These are phyloP conservation scores for Melinopterus prodromus DNA, from an alignment of 2,888 invertebrate species.

Conservation along the genomic window DNA sequence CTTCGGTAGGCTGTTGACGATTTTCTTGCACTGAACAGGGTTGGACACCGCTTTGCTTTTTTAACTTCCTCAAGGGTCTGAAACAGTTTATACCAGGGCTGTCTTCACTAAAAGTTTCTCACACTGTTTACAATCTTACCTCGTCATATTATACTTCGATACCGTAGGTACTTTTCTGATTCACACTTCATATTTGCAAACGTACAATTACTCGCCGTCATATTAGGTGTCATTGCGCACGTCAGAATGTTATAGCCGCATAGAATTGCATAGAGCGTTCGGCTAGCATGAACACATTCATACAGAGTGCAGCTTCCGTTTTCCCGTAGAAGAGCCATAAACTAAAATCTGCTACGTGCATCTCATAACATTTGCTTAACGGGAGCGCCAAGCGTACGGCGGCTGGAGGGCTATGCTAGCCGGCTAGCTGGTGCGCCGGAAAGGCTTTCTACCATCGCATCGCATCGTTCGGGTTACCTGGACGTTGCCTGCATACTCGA, in stretches of 20 bases:
- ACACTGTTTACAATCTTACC: too few species aligned
- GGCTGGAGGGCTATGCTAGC: conserved; percentile 9
- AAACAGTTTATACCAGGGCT: too few species aligned
- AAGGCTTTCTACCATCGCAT: not conserved
- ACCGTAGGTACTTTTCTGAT: too few species aligned
- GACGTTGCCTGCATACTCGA: conserved; percentile 44
- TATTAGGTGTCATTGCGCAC: not conserved
- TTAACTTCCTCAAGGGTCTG: too few species aligned
- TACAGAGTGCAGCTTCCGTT: conserved; percentile 15
- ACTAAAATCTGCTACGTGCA: conserved; percentile 47
- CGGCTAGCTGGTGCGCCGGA: conserved; percentile 5
- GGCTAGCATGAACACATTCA: not conserved
- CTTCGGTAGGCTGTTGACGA: too few species aligned
- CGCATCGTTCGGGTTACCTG: conserved; percentile 42
- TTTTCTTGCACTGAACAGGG: too few species aligned
- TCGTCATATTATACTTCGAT: too few species aligned
- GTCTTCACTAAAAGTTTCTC: too few species aligned
- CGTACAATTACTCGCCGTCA: too few species aligned
- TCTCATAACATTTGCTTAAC: conserved; percentile 41
- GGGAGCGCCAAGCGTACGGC: conserved; percentile 38
- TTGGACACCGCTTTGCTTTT: too few species aligned
- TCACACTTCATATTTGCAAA: too few species aligned
- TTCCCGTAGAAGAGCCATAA: conserved; percentile 33
- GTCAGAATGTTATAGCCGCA: conserved; percentile 7
- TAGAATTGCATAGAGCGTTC: not conserved